Evolutionary conservation across 2,113 vertebrate species (phyloP), one percentile per base, ranked within the genome.

Genomic region (Progne subis): DNA sequence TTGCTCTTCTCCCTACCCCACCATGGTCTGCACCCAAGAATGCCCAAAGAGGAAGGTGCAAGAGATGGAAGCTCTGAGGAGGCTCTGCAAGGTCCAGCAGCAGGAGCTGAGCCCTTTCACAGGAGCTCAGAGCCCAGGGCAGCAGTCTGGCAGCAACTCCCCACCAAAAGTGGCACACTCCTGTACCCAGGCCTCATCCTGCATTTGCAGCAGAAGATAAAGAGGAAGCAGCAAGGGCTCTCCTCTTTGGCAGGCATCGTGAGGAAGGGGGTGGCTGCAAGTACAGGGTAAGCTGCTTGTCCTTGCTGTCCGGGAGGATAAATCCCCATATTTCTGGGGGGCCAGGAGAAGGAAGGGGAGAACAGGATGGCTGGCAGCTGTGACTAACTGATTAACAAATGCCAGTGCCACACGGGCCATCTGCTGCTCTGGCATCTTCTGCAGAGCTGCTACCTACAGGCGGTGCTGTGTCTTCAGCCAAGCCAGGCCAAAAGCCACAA

Each of bases 331-430:
- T n/a, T 94, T 59, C 44, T 83, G 46, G 26, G n/a, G 64, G 8
- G 12, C 13, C 5, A 5, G 49, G 31, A 83, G 18, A 88, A 25
- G 29, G 49, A 75, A 83, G 19, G 23, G 26, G 55, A 92, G 55
- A 75, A 90, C 9, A 61, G 71, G 68, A 85, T 1, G 12, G 59
- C 31, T 85, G 76, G 49, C 63, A 93, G 84, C 90, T 90, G 71
- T 72, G 75, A 80, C 53, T 69, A 90, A 86, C 55, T 87, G 70
- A 76, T 89, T 90, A 91, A 94, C 55, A 86, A 90, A 91, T 7
- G 32, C 70, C 79, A 52, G 31, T 65, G 81, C 56, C 77, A 91
- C 61, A 49, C 49, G 32, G 43, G 52, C 82, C 82, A 93, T 77
- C 79, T 92, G 92, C 24, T 87, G 89, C 63, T 92, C 67, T 29